Evolutionary conservation across 2,797 vertebrate species (phyloP).

Genomic region (Anguilla pacifica): DNA sequence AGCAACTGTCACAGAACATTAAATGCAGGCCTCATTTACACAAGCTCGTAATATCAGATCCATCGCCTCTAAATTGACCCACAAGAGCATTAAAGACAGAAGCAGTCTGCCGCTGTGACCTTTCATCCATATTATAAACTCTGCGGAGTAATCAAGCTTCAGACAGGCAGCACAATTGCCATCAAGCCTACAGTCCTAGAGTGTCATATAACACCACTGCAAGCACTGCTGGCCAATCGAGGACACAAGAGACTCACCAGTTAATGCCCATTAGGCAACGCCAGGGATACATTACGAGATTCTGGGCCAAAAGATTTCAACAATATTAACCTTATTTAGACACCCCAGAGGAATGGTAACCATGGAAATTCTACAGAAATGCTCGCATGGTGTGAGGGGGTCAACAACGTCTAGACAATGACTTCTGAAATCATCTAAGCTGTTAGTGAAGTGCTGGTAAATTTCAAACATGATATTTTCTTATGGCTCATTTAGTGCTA

Average conservation of each 20-base stretch:
- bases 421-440: background rate
- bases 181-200: background rate
- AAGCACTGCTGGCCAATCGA: background rate
- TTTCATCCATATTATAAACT: constrained; percentile 13
- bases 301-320: background rate
- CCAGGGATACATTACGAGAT: background rate
- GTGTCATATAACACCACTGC: background rate
- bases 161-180: constrained; percentile 4
- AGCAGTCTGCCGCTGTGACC: background rate
- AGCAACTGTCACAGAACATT: background rate
- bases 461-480: background rate
- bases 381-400: background rate
- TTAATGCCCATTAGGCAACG: background rate
- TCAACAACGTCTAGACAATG: background rate
- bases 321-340: background rate
- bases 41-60: background rate
- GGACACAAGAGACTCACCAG: background rate
- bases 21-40: background rate
- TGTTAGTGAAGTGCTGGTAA: background rate
- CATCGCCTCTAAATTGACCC: constrained; percentile 11
- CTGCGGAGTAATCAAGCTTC: constrained; percentile 11
- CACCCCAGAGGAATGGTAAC: background rate
- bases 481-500: background rate
- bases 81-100: constrained; percentile 17
- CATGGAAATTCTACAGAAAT: background rate